Evolutionary conservation across 2,888 invertebrate genomes (phyloP).

Genomic region (Zygogramma bicolorata): DNA sequence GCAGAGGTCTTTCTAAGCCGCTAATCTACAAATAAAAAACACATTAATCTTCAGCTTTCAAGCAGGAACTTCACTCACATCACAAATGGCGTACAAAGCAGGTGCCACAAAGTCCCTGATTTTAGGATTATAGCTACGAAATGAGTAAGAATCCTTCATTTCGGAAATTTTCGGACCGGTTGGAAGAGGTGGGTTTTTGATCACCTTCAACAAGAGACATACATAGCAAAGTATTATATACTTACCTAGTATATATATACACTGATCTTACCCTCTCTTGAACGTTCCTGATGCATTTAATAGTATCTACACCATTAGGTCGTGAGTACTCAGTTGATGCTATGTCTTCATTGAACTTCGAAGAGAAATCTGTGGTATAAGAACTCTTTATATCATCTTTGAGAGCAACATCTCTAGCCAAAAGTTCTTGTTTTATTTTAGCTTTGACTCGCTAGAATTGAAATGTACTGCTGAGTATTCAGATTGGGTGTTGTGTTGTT

Average conservation of each 20-base stretch:
- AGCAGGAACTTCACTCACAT: slow-evolving; percentile 45
- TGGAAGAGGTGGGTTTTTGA: slow-evolving; percentile 55
- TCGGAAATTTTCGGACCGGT: slow-evolving; percentile 52
- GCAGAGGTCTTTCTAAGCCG: slow-evolving; percentile 61
- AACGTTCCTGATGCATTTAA: slow-evolving; percentile 52
- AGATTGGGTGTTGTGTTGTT: neutral
- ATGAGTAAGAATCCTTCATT: slow-evolving; percentile 57
- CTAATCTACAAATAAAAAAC: slow-evolving; percentile 52
- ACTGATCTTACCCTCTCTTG: slow-evolving; percentile 60
- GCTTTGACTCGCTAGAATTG: slow-evolving; percentile 56
- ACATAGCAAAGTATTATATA: no score
- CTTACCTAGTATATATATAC: no score
- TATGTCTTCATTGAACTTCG: slow-evolving; percentile 48
- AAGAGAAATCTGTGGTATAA: slow-evolving; percentile 46
- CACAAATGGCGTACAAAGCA: slow-evolving; percentile 53
- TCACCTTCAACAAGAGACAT: slow-evolving; percentile 26
- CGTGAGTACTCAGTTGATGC: slow-evolving; percentile 36
- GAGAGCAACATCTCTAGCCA: slow-evolving; percentile 50
- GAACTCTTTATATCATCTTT: slow-evolving; percentile 52
- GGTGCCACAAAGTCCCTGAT: slow-evolving; percentile 52
- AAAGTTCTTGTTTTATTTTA: slow-evolving; percentile 50
- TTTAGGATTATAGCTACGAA: slow-evolving; percentile 35
- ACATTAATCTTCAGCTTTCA: neutral
- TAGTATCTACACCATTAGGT: slow-evolving; percentile 33
- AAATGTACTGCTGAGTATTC: neutral